These are phyloP conservation scores for Coptodon rendalli DNA, from an alignment of 2,113 vertebrate species.

Conservation along the genomic window DNA sequence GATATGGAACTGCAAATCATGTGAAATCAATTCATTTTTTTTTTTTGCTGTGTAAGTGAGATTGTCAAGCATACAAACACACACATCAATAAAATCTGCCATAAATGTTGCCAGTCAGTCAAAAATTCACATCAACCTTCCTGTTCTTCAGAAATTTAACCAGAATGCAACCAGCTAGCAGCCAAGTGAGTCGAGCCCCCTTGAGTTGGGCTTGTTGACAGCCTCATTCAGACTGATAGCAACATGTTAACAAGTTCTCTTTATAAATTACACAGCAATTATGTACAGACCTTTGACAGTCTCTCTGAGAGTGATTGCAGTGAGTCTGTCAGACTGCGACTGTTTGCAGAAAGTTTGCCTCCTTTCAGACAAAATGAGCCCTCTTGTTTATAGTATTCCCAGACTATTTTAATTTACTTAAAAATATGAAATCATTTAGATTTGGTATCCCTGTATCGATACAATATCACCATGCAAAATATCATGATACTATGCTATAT, in stretches of 20 bases:
- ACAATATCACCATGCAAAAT: not conserved
- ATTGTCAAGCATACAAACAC: not conserved
- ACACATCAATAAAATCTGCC: not conserved
- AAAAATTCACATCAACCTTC: not conserved
- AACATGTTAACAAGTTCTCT: not conserved
- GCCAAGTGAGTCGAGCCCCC: not conserved
- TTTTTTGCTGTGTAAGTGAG: not conserved
- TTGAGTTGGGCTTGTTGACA: not conserved
- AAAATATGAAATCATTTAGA: not conserved
- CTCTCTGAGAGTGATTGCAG: not conserved
- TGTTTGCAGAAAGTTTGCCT: not conserved
- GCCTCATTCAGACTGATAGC: not conserved
- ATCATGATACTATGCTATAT: rapidly evolving
- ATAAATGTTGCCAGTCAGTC: not conserved
- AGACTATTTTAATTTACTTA: not conserved
- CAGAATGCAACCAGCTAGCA: not conserved
- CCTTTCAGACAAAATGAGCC: not conserved
- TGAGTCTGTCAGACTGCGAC: not conserved
- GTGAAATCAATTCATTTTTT: not conserved
- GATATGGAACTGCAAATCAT: not conserved
- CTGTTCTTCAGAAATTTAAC: not conserved
- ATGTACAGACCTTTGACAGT: not conserved
- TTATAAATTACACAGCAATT: not conserved
- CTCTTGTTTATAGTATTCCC: not conserved
- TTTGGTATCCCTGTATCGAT: not conserved